Evolutionary conservation across 2,113 vertebrate genomes (phyloP).

Genomic region (Rhagologus leucostigma): DNA sequence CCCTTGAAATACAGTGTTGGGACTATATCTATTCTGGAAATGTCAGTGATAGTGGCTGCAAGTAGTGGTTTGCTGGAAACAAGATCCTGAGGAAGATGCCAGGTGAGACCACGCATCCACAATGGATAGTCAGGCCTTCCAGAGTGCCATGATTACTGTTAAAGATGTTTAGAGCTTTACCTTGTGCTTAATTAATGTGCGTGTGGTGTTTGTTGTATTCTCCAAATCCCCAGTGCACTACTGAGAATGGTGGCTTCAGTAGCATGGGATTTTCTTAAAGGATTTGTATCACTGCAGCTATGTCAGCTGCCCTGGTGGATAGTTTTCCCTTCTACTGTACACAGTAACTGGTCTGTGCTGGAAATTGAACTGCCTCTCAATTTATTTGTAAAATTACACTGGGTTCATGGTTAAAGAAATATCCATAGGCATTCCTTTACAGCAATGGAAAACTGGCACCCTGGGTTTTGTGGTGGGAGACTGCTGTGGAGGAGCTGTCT

Average conservation of each 20-base stretch:
- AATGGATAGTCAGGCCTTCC: neutral
- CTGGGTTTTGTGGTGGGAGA: neutral
- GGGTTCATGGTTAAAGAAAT: neutral
- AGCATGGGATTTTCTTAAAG: neutral
- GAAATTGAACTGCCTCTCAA: neutral
- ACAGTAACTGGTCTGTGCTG: neutral
- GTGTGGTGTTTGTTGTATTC: neutral
- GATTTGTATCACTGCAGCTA: neutral
- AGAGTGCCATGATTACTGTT: neutral
- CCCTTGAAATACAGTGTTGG: neutral
- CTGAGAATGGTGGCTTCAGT: neutral
- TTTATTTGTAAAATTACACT: neutral
- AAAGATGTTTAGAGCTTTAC: neutral
- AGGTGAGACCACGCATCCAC: neutral
- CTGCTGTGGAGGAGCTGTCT: neutral
- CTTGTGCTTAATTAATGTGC: neutral
- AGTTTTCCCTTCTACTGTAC: neutral
- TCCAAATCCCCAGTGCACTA: neutral
- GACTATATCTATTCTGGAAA: neutral
- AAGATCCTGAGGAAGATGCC: neutral
- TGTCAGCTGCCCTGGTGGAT: neutral
- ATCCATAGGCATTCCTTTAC: neutral
- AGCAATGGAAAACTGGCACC: neutral
- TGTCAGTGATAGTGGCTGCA: rapidly evolving
- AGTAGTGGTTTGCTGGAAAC: neutral